Base-by-base conservation (phyloP, 2,888 invertebrate genomes). In the Smittia sp. region DNA sequence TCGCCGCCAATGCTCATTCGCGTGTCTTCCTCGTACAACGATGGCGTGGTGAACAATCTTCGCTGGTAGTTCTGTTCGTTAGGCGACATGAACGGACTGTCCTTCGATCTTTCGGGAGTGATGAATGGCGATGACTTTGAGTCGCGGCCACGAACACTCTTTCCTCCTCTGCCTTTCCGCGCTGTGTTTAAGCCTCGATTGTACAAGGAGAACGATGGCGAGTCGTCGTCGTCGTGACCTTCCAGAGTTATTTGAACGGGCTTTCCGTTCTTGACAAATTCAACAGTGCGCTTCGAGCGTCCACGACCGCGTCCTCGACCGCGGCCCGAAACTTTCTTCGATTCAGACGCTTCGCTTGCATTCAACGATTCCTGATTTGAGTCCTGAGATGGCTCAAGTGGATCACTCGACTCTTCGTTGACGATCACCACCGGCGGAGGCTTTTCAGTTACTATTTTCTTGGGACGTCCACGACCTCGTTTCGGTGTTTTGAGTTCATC, bases 1-100 rank as follows among this genome's bases (percentile, higher is more conserved):
- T 84, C 79, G 32, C 80, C 86, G 79, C 90, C 90, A 22, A 89
- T 89, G 84, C 89, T 90, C 90, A 90, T 90, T 75, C 89, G 87
- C 3, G 90, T 90, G 77, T 90, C 90, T 79, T 90, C 90, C 79
- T 90, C 89, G 79, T 89, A 89, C 74, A 87, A 84, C 25, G 80
- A 79, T 65, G 85, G 84, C 0, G 85, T 84, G 58, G 84, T 83
- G 0, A 84, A 75, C 20, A 75, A 62, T 74, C 76, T 77, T 68
- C 76, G 74, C 18, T 75, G 75, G 58, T 75, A 75, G 74, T 52
- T 62, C 18, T 75, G 24, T 15, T 74, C 75, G 25, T 27, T 69
- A 3, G 72, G 72, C 13, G 72, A 24, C 62, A 39, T 72, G 39
- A 72, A 72, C 20, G 9, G n/a, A 13, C 62, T 38, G 27, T 72